Evolutionary conservation across 2,888 invertebrate species (phyloP).

Genomic region (Parnassius orleans): DNA sequence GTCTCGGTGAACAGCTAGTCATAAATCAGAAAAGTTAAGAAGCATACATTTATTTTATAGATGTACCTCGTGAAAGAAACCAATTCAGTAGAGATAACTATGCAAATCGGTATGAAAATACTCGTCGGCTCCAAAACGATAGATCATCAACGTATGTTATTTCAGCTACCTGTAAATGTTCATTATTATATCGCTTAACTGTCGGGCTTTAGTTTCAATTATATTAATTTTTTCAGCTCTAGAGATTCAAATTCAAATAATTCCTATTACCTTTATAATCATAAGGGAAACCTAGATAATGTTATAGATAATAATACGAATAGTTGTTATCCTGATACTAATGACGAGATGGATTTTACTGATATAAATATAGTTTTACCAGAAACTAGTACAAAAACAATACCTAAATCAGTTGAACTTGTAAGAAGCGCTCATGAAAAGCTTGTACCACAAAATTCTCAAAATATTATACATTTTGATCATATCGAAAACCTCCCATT

Average conservation of each 20-base stretch:
- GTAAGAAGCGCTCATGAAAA: slow-evolving; percentile 1
- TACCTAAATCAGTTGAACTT: slow-evolving; percentile 14
- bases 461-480: neutral
- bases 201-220: neutral
- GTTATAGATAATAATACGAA: neutral
- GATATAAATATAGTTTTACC: neutral
- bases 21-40: no score
- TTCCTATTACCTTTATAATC: neutral
- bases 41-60: no score
- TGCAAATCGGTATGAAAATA: neutral
- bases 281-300: neutral
- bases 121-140: no score
- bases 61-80: neutral
- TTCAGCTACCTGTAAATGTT: neutral
- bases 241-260: neutral
- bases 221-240: neutral
- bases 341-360: neutral
- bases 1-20: no score
- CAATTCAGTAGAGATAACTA: neutral
- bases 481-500: neutral
- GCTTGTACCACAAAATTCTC: neutral
- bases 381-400: neutral
- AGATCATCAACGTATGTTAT: neutral
- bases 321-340: neutral
- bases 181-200: neutral